Base-by-base conservation (phyloP, 2,113 vertebrate genomes). In the Aix galericulata region DNA sequence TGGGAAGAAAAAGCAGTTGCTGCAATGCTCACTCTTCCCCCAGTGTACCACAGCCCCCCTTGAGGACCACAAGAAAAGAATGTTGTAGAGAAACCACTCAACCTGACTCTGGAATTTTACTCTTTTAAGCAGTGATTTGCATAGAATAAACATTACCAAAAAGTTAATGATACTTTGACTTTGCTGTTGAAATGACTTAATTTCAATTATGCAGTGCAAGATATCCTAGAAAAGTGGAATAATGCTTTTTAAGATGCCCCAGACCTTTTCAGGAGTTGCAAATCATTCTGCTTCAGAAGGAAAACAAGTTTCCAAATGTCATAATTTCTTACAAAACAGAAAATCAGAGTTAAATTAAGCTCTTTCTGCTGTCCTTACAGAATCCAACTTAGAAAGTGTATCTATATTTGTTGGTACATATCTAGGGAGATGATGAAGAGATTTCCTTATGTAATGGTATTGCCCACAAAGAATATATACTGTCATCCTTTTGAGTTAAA, bases 271-370 rank as follows among this genome's bases (percentile, higher is more conserved):
- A 79, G 17, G 60, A 10, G 31, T 40, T 78, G 18, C 4, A 83
- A 90, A 78, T 88, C 63, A 75, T 72, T 72, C 68, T 75, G 31
- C 17, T 86, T 50, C 46, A 74, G 50, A 78, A 79, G 13, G 5
- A 82, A 62, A 82, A 71, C 38, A 83, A 82, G 40, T 76, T 92
- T 89, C 20, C 21, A 95, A 88, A 93, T 71, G 52, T 60, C 82
- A 91, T 22, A 63, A 81, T 86, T 91, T 55, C 17, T 67, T 73
- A 18, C 0, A 8, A 77, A 86, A 48, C 2, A 71, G 36, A 80
- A 77, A 80, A 77, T 40, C 4, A 3, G 34, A 40, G 18, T 48
- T 89, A 68, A 82, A 63, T 40, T 34, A 14, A 86, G 21, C 11
- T 86, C 23, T 94, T 91, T 40, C 7, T 67, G 38, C 23, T 31